phyloP scores from a whole-genome alignment of 2,888 invertebrate genomes.

The Amphipoea lucens region DNA sequence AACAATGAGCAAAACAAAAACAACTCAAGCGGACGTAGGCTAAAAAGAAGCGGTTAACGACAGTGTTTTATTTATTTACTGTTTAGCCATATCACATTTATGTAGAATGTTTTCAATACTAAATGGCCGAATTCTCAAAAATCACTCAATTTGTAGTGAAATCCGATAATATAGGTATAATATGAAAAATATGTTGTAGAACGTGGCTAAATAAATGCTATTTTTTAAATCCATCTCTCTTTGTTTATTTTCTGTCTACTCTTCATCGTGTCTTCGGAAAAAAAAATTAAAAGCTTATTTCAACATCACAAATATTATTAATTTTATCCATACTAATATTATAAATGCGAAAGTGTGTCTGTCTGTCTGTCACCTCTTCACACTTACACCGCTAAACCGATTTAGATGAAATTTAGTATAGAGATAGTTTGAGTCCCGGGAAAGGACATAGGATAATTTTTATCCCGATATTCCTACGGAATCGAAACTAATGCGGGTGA shows the following conservation, averaged over 20 bases:
- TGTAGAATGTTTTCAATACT: background rate
- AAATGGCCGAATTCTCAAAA: background rate
- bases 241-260: background rate
- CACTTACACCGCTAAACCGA: no score
- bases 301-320: background rate
- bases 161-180: no score
- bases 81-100: background rate
- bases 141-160: background rate
- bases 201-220: background rate
- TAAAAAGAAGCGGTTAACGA: background rate
- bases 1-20: background rate
- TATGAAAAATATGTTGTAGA: background rate
- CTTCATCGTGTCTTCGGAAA: background rate
- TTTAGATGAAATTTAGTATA: no score
- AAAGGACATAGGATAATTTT: no score
- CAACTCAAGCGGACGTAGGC: no score
- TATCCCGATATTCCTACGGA: no score
- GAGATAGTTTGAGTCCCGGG: no score
- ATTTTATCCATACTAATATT: background rate
- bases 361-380: no score
- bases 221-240: background rate
- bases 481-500: no score
- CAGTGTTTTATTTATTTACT: background rate
- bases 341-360: no score
- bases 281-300: background rate